phyloP scores from a whole-genome alignment of 2,888 invertebrate genomes.

The Dicranocentrus wangi region DNA sequence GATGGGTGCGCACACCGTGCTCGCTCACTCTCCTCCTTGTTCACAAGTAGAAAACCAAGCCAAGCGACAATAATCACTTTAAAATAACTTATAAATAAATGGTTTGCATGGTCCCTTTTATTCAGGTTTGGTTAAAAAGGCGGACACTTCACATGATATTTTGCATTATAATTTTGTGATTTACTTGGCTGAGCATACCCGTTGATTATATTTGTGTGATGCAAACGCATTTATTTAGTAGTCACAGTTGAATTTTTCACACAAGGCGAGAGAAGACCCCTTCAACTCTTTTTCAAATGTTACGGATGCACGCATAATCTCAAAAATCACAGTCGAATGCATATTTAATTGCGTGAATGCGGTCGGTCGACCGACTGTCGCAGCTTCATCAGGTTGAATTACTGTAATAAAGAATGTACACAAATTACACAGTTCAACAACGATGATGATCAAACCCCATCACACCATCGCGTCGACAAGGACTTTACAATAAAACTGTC shows the following conservation, averaged over 20 bases:
- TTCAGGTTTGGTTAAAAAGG: background rate
- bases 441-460: background rate
- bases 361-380: conserved; percentile 43
- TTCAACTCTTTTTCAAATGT: background rate
- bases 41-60: no score
- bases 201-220: background rate
- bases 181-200: background rate
- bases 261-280: background rate
- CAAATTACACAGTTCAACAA: conserved; percentile 47
- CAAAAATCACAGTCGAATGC: conserved; percentile 50
- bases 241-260: background rate
- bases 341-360: conserved; percentile 56
- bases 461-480: background rate
- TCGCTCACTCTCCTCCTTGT: no score
- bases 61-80: conserved; percentile 46
- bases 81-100: conserved; percentile 29
- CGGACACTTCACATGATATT: conserved; percentile 7
- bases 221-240: background rate
- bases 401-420: conserved; percentile 50
- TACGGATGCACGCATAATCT: conserved; percentile 1
- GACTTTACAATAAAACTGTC: no score
- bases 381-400: conserved; percentile 36
- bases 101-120: conserved; percentile 1
- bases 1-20: no score
- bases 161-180: conserved; percentile 6